These are phyloP conservation scores for Nothocercus nigrocapillus DNA, from an alignment of 2,113 vertebrate species.

Conservation along the genomic window DNA sequence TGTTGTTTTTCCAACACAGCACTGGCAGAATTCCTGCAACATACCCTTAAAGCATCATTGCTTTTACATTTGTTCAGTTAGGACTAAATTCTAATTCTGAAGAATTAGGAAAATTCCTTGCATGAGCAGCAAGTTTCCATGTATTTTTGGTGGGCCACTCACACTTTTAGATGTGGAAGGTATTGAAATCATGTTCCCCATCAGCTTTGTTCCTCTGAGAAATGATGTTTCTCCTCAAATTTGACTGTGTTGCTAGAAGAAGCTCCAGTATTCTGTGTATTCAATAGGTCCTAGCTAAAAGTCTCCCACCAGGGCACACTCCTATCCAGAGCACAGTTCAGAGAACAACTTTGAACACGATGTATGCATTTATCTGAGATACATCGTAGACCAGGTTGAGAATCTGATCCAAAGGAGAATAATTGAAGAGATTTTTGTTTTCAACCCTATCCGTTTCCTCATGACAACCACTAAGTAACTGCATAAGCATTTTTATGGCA, in stretches of 20 bases:
- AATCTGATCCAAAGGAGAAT: fast-evolving
- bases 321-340: background rate
- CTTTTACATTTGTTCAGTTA: background rate
- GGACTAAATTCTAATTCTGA: background rate
- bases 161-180: background rate
- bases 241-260: background rate
- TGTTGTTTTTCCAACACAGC: background rate
- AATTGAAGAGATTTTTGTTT: background rate
- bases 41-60: background rate
- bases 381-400: background rate
- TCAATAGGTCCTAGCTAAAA: background rate
- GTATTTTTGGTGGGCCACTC: background rate
- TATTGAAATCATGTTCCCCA: background rate
- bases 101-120: background rate
- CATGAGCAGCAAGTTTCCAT: background rate
- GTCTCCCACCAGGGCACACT: background rate
- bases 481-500: background rate
- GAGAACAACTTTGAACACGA: background rate
- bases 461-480: background rate
- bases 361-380: background rate
- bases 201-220: background rate
- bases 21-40: background rate
- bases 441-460: background rate
- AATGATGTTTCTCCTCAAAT: background rate
- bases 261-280: background rate